phyloP scores from a whole-genome alignment of 2,113 vertebrate species.

The Ceyx cyanopectus region DNA sequence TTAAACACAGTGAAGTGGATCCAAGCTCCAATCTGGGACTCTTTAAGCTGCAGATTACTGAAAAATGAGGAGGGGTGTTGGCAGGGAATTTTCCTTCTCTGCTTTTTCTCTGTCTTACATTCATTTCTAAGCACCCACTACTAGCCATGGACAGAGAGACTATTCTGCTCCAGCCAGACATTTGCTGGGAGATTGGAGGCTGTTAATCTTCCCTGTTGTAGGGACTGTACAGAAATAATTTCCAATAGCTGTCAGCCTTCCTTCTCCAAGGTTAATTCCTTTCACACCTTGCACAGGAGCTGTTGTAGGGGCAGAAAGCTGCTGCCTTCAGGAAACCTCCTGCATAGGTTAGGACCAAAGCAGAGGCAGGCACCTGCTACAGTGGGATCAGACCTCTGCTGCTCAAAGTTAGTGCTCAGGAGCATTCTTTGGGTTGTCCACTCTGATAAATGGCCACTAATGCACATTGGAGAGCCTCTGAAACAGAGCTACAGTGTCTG shows the following conservation, averaged over 20 bases:
- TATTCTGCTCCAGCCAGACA: not conserved
- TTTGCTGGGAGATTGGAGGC: not conserved
- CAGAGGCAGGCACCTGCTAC: not conserved
- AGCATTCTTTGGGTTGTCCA: not conserved
- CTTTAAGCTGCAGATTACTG: conserved; percentile 44
- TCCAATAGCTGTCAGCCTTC: not conserved
- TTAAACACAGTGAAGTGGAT: conserved; percentile 68
- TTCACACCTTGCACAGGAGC: not conserved
- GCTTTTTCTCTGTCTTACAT: not conserved
- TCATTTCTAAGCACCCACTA: not conserved
- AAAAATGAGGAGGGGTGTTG: conserved; percentile 38
- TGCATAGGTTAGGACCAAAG: not conserved
- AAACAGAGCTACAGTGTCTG: not conserved
- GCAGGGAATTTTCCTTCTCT: conserved; percentile 8
- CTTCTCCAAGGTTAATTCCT: not conserved
- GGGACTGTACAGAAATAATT: not conserved
- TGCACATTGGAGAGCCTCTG: not conserved
- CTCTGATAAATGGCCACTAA: not conserved
- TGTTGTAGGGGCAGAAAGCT: not conserved
- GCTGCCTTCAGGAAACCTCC: not conserved
- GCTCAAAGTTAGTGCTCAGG: not conserved
- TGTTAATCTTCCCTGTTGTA: not conserved
- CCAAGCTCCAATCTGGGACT: conserved; percentile 60
- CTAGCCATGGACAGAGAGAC: not conserved
- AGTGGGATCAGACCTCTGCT: not conserved